Percentiles rank a stretch among this genome's conserved stretches.
phyloP scores from a whole-genome alignment of 2,888 invertebrate species.

The Volucella inanis region DNA sequence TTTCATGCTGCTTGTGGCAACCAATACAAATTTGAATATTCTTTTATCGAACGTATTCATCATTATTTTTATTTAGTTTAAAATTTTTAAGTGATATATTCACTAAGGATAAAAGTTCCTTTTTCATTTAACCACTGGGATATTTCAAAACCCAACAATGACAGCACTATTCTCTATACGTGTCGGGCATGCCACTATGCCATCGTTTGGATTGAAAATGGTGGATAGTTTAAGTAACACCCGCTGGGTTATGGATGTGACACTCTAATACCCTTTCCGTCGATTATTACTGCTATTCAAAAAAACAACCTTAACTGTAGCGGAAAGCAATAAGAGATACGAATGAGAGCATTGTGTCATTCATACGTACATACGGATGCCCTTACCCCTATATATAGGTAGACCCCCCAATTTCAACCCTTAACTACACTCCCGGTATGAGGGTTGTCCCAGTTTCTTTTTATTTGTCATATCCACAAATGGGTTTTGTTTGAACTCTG shows the following conservation, averaged over 20 bases:
- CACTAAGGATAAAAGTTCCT: no score
- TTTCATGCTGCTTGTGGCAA: no score
- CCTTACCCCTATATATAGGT: background rate
- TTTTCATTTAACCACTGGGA: no score
- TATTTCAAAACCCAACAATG: no score
- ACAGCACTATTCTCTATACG: no score
- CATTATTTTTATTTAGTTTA: no score
- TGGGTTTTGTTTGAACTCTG: conserved; percentile 26
- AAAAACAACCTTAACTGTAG: conserved; percentile 58
- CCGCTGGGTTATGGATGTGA: conserved; percentile 70
- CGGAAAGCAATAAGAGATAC: conserved; percentile 58
- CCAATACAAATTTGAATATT: no score
- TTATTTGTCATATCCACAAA: background rate
- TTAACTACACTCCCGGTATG: background rate
- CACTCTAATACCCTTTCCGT: conserved; percentile 64
- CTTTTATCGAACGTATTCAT: no score
- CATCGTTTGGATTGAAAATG: background rate
- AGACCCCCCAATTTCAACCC: no score
- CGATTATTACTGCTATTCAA: conserved; percentile 63
- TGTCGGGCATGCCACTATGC: conserved; percentile 3
- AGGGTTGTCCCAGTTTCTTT: conserved; percentile 68
- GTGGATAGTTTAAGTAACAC: conserved; percentile 39
- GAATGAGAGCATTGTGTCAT: conserved; percentile 22
- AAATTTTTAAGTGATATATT: no score
- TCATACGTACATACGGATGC: conserved; percentile 3